These are phyloP conservation scores for Tetheella fluctuosa DNA, from an alignment of 2,888 invertebrate genomes.

Conservation along the genomic window DNA sequence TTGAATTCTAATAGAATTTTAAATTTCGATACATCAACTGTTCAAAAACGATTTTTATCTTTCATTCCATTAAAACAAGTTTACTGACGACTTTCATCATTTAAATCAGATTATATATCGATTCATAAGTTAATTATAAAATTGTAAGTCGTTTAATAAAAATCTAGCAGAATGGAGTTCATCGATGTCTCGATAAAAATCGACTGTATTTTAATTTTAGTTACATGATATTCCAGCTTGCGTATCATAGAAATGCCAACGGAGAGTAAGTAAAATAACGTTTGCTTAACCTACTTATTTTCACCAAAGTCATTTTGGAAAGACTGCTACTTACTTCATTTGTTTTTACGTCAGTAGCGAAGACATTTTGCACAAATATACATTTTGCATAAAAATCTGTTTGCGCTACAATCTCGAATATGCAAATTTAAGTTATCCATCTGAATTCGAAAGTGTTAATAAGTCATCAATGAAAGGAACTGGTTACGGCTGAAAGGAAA, in stretches of 20 bases:
- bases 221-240: slow-evolving; percentile 32
- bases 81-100: not conserved
- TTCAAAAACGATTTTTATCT: not conserved
- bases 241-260: slow-evolving; percentile 2
- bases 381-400: not conserved
- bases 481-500: not conserved
- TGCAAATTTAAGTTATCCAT: slow-evolving; percentile 1
- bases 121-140: slow-evolving; percentile 16
- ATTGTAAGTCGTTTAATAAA: slow-evolving; percentile 18
- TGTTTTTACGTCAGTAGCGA: not conserved
- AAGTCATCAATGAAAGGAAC: not conserved
- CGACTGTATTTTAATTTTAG: slow-evolving; percentile 28
- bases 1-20: no score
- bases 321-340: slow-evolving; percentile 1
- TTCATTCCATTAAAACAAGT: not conserved
- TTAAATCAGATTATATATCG: not conserved
- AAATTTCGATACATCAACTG: no score
- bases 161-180: slow-evolving; percentile 29
- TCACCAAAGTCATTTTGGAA: not conserved
- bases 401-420: slow-evolving; percentile 6
- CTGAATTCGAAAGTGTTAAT: slow-evolving; percentile 7
- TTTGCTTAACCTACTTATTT: not conserved
- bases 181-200: slow-evolving; percentile 29
- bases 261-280: not conserved
- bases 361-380: not conserved